These are phyloP conservation scores for Zapornia atra DNA, from an alignment of 2,113 vertebrate species.

Conservation along the genomic window DNA sequence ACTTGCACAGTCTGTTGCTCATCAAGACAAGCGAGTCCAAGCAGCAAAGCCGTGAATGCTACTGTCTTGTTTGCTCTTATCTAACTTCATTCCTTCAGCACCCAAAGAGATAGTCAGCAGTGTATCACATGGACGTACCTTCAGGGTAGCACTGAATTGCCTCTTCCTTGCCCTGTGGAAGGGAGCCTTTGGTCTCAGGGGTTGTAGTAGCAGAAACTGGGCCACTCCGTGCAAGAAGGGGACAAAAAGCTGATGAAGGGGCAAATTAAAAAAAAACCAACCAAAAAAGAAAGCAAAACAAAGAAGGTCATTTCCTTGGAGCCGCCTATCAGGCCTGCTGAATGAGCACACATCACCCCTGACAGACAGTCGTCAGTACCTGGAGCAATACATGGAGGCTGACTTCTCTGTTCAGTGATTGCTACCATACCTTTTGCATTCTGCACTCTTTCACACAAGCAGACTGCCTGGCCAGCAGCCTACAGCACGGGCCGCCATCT, in stretches of 20 bases:
- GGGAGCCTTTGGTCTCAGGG: neutral
- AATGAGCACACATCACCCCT: neutral
- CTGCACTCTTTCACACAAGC: neutral
- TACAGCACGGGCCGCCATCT: neutral
- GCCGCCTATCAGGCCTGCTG: neutral
- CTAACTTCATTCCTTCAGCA: neutral
- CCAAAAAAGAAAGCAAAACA: too few relatives aligned
- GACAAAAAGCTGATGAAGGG: neutral
- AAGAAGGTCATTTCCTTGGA: neutral
- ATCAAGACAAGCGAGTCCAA: neutral
- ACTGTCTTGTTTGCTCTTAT: neutral
- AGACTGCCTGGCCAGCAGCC: neutral
- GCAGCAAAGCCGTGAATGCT: neutral
- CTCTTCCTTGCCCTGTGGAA: neutral
- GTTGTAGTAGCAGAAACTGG: neutral
- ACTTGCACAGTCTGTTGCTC: neutral
- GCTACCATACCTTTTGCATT: neutral
- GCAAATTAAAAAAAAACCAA: too few relatives aligned
- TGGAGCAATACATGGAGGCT: neutral
- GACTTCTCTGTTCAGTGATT: neutral
- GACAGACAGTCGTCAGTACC: rapidly evolving
- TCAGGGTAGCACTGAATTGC: neutral
- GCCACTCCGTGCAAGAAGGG: neutral
- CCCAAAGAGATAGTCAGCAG: neutral
- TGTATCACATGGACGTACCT: neutral